These are phyloP conservation scores for Megaustenia siamemsis DNA, from an alignment of 2,888 invertebrate genomes.

Conservation along the genomic window DNA sequence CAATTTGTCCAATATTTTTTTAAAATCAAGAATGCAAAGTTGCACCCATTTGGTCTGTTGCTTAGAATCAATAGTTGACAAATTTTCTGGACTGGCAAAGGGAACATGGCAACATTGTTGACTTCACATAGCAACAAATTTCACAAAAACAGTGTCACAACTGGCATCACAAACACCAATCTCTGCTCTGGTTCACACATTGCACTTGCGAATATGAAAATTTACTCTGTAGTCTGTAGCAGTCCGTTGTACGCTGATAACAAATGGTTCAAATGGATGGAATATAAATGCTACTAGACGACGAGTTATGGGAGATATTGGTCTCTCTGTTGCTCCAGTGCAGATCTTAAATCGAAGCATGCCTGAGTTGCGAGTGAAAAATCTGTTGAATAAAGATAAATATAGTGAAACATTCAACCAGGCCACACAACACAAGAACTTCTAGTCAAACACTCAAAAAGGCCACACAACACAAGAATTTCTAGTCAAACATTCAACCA, in stretches of 20 bases:
- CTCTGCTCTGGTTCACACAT: background rate
- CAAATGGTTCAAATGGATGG: conserved; percentile 97
- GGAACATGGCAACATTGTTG: too few relatives aligned
- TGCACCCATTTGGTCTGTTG: too few relatives aligned
- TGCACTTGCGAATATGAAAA: conserved; percentile 90
- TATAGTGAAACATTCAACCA: too few relatives aligned
- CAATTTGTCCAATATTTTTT: too few relatives aligned
- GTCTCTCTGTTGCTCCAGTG: conserved; percentile 83
- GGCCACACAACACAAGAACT: too few relatives aligned
- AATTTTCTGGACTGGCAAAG: too few relatives aligned
- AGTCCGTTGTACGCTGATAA: conserved; percentile 95
- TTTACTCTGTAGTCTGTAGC: conserved; percentile 96
- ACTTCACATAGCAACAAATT: too few relatives aligned
- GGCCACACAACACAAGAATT: too few relatives aligned
- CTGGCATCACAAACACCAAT: background rate
- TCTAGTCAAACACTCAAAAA: too few relatives aligned
- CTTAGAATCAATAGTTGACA: too few relatives aligned
- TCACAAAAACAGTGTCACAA: background rate
- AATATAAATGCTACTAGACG: conserved; percentile 95
- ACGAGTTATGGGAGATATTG: conserved; percentile 83
- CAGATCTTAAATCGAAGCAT: conserved; percentile 89
- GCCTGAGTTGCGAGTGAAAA: conserved; percentile 90
- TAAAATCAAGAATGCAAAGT: too few relatives aligned
- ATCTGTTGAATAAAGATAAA: conserved; percentile 84
- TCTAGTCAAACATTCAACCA: too few relatives aligned